phyloP scores from a whole-genome alignment of 2,888 invertebrate species.

The Camptogramma bilineatum region DNA sequence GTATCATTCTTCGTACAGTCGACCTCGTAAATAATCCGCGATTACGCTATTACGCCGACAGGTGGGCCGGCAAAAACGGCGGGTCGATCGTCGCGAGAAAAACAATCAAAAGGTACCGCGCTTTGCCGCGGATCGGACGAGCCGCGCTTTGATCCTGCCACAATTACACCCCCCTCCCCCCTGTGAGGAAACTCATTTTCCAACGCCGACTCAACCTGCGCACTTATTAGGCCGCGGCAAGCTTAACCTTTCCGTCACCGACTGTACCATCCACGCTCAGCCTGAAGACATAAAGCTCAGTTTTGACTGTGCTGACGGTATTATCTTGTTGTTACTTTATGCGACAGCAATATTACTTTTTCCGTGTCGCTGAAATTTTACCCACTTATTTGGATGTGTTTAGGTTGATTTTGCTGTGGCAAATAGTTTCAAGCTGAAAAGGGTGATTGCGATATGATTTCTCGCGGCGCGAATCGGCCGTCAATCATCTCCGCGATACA shows the following conservation, averaged over 20 bases:
- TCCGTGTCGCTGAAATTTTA: slow-evolving; percentile 3
- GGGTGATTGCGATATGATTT: slow-evolving; percentile 53
- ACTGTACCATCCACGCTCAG: slow-evolving; percentile 13
- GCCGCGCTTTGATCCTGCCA: slow-evolving; percentile 72
- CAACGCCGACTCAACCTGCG: slow-evolving; percentile 76
- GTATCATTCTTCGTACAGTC: slow-evolving; percentile 46
- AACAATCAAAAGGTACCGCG: slow-evolving; percentile 82
- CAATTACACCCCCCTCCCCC: slow-evolving; percentile 68
- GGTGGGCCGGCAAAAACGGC: slow-evolving; percentile 64
- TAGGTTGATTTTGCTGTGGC: slow-evolving; percentile 38
- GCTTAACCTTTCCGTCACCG: slow-evolving; percentile 29
- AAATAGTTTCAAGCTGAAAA: slow-evolving; percentile 18
- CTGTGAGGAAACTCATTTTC: slow-evolving; percentile 82
- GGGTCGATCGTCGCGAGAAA: slow-evolving; percentile 68
- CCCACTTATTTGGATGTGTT: slow-evolving; percentile 31
- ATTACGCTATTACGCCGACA: slow-evolving; percentile 66
- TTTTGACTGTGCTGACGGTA: slow-evolving; percentile 36
- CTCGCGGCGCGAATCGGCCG: slow-evolving; percentile 76
- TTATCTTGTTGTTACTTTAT: slow-evolving; percentile 42
- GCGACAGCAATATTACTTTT: slow-evolving; percentile 39
- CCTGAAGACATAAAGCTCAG: slow-evolving; percentile 38
- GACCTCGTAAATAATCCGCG: slow-evolving; percentile 72
- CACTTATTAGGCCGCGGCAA: slow-evolving; percentile 73
- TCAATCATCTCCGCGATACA: slow-evolving; percentile 79
- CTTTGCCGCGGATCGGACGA: slow-evolving; percentile 61